phyloP scores from a whole-genome alignment of 2,888 invertebrate genomes.

The Uloborus plumipes region DNA sequence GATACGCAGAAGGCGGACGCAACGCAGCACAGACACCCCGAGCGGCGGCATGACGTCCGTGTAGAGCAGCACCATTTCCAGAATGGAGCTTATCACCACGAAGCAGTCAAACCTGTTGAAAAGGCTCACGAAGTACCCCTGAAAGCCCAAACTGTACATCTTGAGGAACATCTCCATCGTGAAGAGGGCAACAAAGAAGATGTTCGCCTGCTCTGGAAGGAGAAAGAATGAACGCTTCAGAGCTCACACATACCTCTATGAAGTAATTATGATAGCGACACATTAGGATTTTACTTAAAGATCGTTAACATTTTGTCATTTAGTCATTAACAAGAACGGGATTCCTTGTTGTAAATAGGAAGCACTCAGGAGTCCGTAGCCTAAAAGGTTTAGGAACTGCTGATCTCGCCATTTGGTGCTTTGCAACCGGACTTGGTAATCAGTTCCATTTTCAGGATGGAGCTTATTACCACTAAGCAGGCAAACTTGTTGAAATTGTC shows the following conservation, averaged over 20 bases:
- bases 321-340: neutral
- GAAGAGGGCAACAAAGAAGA: constrained; percentile 98
- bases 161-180: constrained; percentile 99
- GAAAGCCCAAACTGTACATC: constrained; percentile 99
- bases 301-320: too few relatives aligned
- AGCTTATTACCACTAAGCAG: too few relatives aligned
- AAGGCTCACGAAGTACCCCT: constrained; percentile 98
- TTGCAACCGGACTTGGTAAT: too few relatives aligned
- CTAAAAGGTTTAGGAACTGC: too few relatives aligned
- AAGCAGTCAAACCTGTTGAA: constrained; percentile 99
- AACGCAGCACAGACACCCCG: constrained; percentile 97
- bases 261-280: neutral
- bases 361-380: neutral
- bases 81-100: constrained; percentile 98
- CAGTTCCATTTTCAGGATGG: too few relatives aligned
- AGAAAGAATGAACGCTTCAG: constrained; percentile 37
- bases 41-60: constrained; percentile 92
- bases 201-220: constrained; percentile 89
- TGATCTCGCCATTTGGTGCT: too few relatives aligned
- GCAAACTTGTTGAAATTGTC: too few relatives aligned
- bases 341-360: neutral
- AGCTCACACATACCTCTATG: neutral
- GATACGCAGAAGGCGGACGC: constrained; percentile 94
- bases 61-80: constrained; percentile 95
- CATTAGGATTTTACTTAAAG: too few relatives aligned